phyloP scores from a whole-genome alignment of 1,140 invertebrate genomes.

The Ostrea edulis region DNA sequence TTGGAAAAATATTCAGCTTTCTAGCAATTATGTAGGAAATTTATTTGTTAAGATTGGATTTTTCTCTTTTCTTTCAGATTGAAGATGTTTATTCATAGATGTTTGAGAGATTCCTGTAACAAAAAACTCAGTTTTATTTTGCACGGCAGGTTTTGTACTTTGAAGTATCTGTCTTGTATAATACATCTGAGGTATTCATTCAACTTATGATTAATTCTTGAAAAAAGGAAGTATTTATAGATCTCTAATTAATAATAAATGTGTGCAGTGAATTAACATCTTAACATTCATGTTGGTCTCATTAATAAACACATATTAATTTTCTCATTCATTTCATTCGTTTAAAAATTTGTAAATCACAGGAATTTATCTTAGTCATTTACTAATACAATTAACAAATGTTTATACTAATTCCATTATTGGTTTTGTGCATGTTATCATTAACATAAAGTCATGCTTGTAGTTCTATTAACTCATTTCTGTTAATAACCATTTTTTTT shows the following conservation, averaged over 20 bases:
- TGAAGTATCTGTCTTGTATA: background rate
- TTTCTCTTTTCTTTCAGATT: background rate
- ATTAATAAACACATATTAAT: background rate
- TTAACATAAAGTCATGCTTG: background rate
- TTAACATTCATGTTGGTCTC: background rate
- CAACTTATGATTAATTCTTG: background rate
- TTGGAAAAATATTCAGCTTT: too few relatives aligned
- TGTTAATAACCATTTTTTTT: background rate
- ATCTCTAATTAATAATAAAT: too few relatives aligned
- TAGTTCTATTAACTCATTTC: background rate
- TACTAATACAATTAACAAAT: background rate
- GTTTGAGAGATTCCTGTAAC: background rate
- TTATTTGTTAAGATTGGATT: too few relatives aligned
- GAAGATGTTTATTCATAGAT: background rate
- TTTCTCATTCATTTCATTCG: background rate
- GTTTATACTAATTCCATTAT: constrained; percentile 9
- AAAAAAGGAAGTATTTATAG: background rate
- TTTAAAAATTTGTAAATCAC: background rate
- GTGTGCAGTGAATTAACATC: background rate
- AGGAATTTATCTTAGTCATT: background rate
- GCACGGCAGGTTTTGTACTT: background rate
- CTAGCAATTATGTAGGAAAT: background rate
- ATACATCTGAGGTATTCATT: background rate
- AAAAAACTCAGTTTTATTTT: background rate
- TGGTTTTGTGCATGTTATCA: background rate